Conservation (phyloP, 2,888 invertebrate genomes). For the Kuschelorhynchus macadamiae region DNA sequence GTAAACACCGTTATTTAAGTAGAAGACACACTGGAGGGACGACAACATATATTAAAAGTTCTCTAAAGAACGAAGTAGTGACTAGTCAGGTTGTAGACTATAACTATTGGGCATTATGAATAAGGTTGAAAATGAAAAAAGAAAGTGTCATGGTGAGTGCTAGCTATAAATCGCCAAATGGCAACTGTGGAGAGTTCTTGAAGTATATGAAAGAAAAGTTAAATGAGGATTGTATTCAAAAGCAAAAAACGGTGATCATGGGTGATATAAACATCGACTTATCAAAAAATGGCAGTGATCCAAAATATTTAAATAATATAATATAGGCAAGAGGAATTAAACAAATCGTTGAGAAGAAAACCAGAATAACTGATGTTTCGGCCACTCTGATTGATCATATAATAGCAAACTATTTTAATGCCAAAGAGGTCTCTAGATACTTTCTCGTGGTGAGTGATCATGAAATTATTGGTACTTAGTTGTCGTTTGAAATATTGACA, state of each 20-base stretch:
- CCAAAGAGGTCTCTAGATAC: neutral
- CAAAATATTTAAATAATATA: neutral
- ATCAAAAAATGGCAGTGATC: neutral
- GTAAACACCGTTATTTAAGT: slow-evolving; percentile 1
- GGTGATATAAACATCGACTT: too few relatives aligned
- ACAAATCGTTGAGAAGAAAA: slow-evolving; percentile 15
- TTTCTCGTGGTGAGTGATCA: slow-evolving; percentile 11
- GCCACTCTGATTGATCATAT: slow-evolving; percentile 20
- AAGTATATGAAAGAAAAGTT: too few relatives aligned
- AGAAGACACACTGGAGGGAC: slow-evolving; percentile 22
- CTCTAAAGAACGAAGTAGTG: slow-evolving; percentile 4
- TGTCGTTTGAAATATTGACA: too few relatives aligned
- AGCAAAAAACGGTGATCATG: too few relatives aligned
- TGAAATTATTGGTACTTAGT: slow-evolving; percentile 11
- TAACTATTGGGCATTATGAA: slow-evolving; percentile 19
- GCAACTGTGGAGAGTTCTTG: slow-evolving; percentile 15
- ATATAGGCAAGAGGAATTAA: slow-evolving; percentile 6
- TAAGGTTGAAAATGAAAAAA: neutral
- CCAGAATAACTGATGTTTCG: slow-evolving; percentile 17
- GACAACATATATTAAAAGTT: slow-evolving; percentile 8
- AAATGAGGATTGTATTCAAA: too few relatives aligned
- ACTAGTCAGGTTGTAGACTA: slow-evolving; percentile 9
- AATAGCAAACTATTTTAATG: slow-evolving; percentile 12
- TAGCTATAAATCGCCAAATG: slow-evolving; percentile 17
- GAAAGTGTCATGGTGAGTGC: slow-evolving; percentile 11